Conservation (phyloP, 1,140 invertebrate species). For the Drosophila auraria region DNA sequence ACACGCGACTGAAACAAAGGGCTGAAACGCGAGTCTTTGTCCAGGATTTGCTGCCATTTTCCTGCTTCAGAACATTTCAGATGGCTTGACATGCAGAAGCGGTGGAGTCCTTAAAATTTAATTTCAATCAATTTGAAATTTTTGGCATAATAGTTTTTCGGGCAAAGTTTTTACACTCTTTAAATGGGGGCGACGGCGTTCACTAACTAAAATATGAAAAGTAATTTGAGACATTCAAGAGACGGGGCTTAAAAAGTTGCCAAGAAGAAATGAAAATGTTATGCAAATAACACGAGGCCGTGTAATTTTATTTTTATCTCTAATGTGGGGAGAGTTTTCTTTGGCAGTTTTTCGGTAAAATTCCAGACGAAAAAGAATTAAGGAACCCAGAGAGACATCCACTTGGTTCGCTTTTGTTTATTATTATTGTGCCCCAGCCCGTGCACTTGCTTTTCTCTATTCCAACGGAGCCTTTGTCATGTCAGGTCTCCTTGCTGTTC, state of each 20-base stretch:
- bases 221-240: conserved; percentile 15
- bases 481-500: conserved; percentile 18
- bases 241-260: neutral
- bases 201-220: conserved; percentile 21
- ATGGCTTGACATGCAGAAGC: conserved; percentile 8
- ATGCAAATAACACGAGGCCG: conserved; percentile 38
- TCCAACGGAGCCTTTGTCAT: conserved; percentile 52
- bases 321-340: conserved; percentile 4
- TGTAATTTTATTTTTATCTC: conserved; percentile 50
- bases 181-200: conserved; percentile 1
- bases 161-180: conserved; percentile 20
- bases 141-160: neutral
- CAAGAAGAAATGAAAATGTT: conserved; percentile 28
- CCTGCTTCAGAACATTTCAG: conserved; percentile 6
- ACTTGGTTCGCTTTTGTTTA: conserved; percentile 52
- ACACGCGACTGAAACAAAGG: conserved; percentile 62
- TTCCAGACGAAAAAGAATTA: conserved; percentile 44
- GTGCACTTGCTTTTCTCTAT: neutral
- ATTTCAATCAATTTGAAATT: conserved; percentile 37
- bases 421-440: conserved; percentile 48
- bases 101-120: conserved; percentile 14
- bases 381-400: conserved; percentile 33
- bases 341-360: conserved; percentile 13
- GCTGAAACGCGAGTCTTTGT: neutral
- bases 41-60: neutral